Evolutionary conservation across 1,140 invertebrate species (phyloP).

Genomic region (Drosophila truncata): DNA sequence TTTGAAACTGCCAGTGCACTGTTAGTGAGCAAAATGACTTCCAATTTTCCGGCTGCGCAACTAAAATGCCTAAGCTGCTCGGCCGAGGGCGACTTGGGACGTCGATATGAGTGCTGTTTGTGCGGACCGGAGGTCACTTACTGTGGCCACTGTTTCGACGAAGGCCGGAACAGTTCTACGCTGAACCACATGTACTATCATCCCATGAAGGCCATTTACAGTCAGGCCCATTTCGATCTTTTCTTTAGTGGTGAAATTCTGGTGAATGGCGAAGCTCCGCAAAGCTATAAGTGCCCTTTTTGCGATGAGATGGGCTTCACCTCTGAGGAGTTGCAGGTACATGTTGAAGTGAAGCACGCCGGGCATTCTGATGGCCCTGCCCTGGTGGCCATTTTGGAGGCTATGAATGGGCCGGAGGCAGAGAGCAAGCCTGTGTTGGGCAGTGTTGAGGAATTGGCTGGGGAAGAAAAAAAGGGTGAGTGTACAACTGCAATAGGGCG

Average conservation of each 20-base stretch:
- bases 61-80: slow-evolving; percentile 34
- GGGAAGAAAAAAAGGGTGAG: slow-evolving; percentile 40
- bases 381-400: slow-evolving; percentile 41
- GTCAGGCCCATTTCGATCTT: slow-evolving; percentile 28
- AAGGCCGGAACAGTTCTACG: slow-evolving; percentile 19
- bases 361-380: slow-evolving; percentile 34
- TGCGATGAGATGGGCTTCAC: slow-evolving; percentile 52
- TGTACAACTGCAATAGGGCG: slow-evolving; percentile 13
- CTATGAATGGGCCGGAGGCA: slow-evolving; percentile 19
- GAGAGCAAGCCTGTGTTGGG: not conserved
- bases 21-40: slow-evolving; percentile 8
- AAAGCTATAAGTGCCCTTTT: slow-evolving; percentile 56
- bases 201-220: slow-evolving; percentile 61
- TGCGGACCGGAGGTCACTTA: slow-evolving; percentile 41
- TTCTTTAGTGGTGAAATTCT: slow-evolving; percentile 48
- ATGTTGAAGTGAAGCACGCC: slow-evolving; percentile 41
- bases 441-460: not conserved
- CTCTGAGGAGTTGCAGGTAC: slow-evolving; percentile 42
- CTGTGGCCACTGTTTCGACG: slow-evolving; percentile 47
- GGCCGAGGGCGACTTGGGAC: slow-evolving; percentile 11
- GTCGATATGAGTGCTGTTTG: slow-evolving; percentile 51
- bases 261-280: slow-evolving; percentile 48
- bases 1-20: too few relatives aligned
- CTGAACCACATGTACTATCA: slow-evolving; percentile 58
- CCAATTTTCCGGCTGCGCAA: not conserved